These are phyloP conservation scores for Lordiphosa clarofinis DNA, from an alignment of 1,140 invertebrate species.

Conservation along the genomic window DNA sequence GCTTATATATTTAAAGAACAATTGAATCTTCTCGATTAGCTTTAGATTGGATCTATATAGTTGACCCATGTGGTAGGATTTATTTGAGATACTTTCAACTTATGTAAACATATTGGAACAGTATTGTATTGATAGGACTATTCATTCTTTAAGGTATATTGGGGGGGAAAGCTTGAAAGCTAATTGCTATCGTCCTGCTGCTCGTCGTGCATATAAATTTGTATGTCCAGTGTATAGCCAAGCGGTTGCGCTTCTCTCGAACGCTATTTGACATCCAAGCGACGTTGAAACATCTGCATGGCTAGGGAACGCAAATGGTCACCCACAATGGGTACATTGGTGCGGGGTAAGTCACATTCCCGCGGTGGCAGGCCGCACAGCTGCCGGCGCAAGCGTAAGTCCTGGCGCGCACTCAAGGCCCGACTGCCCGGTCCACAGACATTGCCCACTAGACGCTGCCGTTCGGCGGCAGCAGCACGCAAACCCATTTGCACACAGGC, in stretches of 20 bases:
- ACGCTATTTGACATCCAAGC: constrained; percentile 54
- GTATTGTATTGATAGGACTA: not conserved
- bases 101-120: too few species aligned
- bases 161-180: not conserved
- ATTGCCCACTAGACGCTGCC: constrained; percentile 80
- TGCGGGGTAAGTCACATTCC: constrained; percentile 76
- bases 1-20: too few species aligned
- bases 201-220: constrained; percentile 30
- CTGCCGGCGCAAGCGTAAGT: constrained; percentile 83
- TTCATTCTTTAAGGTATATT: not conserved
- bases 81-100: too few species aligned
- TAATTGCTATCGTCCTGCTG: constrained; percentile 2
- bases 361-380: constrained; percentile 83
- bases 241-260: too few species aligned
- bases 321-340: constrained; percentile 47
- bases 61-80: too few species aligned
- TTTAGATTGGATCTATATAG: too few species aligned
- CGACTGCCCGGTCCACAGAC: constrained; percentile 81
- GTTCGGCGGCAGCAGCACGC: constrained; percentile 73
- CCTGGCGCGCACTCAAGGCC: constrained; percentile 84
- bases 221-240: constrained; percentile 31
- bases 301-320: constrained; percentile 58
- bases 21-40: too few species aligned
- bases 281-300: constrained; percentile 66
- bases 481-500: constrained; percentile 83